Evolutionary conservation across 2,113 vertebrate species (phyloP).

Genomic region (Phrynosoma blainvillii): DNA sequence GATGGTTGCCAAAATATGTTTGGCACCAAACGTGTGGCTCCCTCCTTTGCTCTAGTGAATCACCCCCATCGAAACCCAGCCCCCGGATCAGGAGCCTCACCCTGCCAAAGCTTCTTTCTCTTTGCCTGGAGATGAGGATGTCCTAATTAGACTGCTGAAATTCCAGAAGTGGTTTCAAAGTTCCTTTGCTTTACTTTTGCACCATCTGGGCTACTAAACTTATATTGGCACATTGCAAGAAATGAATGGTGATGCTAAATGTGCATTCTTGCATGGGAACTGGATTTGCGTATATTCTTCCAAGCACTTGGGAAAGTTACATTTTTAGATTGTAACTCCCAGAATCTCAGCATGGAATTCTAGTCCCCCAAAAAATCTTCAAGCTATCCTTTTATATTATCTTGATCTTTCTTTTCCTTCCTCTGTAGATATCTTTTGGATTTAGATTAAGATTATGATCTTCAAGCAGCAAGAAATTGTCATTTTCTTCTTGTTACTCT

Average conservation of each 20-base stretch:
- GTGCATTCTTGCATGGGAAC: neutral
- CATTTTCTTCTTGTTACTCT: neutral
- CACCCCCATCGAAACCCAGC: constrained; percentile 66
- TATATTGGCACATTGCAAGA: neutral
- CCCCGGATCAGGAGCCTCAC: constrained; percentile 49
- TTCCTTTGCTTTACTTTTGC: neutral
- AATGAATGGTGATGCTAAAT: neutral
- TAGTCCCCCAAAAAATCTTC: too few relatives aligned
- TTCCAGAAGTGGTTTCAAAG: neutral
- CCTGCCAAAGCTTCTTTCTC: neutral
- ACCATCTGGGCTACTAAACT: neutral
- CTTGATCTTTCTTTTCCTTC: neutral
- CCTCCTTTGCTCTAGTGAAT: constrained; percentile 54
- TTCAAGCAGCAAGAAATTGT: neutral
- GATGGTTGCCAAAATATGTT: neutral
- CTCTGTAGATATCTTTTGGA: neutral
- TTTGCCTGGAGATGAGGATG: neutral
- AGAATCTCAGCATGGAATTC: too few relatives aligned
- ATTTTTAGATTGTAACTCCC: too few relatives aligned
- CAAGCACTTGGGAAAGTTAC: too few relatives aligned
- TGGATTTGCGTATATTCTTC: neutral
- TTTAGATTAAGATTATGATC: neutral
- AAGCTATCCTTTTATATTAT: neutral
- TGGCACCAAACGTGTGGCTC: fast-evolving
- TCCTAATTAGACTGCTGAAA: neutral